Evolutionary conservation across 2,888 invertebrate genomes (phyloP).

Genomic region (Anarsia innoxiella): DNA sequence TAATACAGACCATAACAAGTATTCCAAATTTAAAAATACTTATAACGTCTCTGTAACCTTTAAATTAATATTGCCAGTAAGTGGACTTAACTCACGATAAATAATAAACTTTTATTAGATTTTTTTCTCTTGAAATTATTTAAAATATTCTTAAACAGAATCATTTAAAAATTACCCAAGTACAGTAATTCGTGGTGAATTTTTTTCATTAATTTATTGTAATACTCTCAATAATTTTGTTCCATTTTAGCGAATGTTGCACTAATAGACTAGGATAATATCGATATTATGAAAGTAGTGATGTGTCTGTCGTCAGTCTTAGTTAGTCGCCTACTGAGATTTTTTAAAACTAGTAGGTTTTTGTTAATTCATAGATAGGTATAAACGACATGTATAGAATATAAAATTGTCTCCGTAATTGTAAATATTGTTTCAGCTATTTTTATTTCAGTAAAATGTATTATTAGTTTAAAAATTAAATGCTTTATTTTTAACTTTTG

Average conservation of each 20-base stretch:
- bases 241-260: constrained; percentile 69
- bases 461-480: constrained; percentile 59
- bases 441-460: constrained; percentile 66
- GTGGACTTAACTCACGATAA: too few species aligned
- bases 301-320: constrained; percentile 45
- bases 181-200: too few species aligned
- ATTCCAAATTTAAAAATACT: too few species aligned
- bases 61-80: too few species aligned
- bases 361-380: constrained; percentile 62
- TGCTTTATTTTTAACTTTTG: constrained; percentile 58
- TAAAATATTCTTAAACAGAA: too few species aligned
- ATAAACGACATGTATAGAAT: constrained; percentile 65
- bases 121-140: too few species aligned
- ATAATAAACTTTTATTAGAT: too few species aligned
- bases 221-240: constrained; percentile 67
- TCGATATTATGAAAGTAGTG: constrained; percentile 64
- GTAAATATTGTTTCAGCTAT: constrained; percentile 68
- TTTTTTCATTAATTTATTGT: constrained; percentile 66
- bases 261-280: constrained; percentile 65
- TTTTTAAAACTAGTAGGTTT: constrained; percentile 61
- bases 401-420: constrained; percentile 57
- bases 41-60: too few species aligned
- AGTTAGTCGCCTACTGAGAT: constrained; percentile 58
- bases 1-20: too few species aligned
- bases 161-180: too few species aligned